phyloP scores from a whole-genome alignment of 1,140 invertebrate genomes.

The Periplaneta americana region DNA sequence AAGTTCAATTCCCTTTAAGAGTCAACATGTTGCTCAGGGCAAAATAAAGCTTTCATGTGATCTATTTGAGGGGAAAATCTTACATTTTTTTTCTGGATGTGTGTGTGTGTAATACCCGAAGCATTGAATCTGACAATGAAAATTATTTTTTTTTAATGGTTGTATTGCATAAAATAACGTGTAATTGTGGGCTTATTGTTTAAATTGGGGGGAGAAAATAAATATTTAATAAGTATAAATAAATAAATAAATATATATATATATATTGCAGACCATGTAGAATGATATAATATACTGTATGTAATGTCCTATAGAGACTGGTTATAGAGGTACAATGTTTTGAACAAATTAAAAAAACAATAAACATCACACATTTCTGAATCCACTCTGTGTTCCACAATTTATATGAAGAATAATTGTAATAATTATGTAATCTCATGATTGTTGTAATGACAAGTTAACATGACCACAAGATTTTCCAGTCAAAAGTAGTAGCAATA shows the following conservation, averaged over 20 bases:
- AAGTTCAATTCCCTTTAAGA: conserved; percentile 9
- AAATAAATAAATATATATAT: not conserved
- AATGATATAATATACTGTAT: conserved; percentile 1
- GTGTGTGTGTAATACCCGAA: not conserved
- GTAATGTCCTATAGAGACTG: not conserved
- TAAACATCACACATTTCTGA: conserved; percentile 11
- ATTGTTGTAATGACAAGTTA: not conserved
- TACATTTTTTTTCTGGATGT: not conserved
- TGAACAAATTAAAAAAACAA: not conserved
- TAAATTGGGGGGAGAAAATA: not conserved
- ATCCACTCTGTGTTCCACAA: conserved; percentile 20
- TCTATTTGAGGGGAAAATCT: conserved; percentile 3
- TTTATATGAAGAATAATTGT: conserved; percentile 2
- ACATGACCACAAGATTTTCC: not conserved
- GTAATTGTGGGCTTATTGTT: not conserved
- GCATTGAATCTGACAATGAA: not conserved
- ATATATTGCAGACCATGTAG: not conserved
- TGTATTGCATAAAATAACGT: not conserved
- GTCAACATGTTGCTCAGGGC: conserved; percentile 17
- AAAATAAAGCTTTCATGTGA: conserved; percentile 15
- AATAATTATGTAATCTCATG: conserved; percentile 16
- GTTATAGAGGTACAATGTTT: conserved; percentile 2
- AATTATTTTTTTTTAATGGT: not conserved
- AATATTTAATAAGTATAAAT: not conserved
- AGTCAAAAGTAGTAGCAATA: not conserved